phyloP scores from a whole-genome alignment of 2,888 invertebrate species.

The Andricus quercusramuli region DNA sequence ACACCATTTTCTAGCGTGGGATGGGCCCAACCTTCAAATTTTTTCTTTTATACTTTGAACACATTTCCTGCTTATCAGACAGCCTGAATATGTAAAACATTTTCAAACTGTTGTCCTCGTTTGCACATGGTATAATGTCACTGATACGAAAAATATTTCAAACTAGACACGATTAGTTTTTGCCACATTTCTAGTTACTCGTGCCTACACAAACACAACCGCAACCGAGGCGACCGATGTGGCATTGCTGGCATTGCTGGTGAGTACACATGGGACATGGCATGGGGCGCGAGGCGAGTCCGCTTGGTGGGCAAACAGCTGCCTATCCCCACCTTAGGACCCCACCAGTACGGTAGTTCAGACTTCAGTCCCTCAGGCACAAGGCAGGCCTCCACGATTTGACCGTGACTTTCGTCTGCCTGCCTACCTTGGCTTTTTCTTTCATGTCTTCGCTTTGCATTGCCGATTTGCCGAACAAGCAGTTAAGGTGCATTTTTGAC shows the following conservation, averaged over 20 bases:
- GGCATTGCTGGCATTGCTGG: conserved; percentile 59
- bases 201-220: neutral
- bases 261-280: conserved; percentile 53
- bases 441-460: neutral
- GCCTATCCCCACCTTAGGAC: conserved; percentile 61
- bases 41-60: neutral
- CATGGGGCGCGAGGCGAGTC: conserved; percentile 57
- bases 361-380: neutral
- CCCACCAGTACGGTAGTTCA: conserved; percentile 46
- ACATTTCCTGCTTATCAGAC: conserved; percentile 6
- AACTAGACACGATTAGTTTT: neutral
- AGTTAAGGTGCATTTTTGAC: conserved; percentile 7
- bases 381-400: neutral
- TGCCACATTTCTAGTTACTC: conserved; percentile 14
- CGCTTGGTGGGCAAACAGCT: conserved; percentile 62
- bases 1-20: conserved; percentile 6
- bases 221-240: conserved; percentile 9
- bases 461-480: neutral
- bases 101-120: neutral
- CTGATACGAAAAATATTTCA: neutral
- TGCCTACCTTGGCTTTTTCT: conserved; percentile 15
- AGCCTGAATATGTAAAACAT: neutral
- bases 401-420: conserved; percentile 34
- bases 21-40: neutral
- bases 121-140: neutral